phyloP scores from a whole-genome alignment of 2,113 vertebrate species.

The Aegithalos caudatus region DNA sequence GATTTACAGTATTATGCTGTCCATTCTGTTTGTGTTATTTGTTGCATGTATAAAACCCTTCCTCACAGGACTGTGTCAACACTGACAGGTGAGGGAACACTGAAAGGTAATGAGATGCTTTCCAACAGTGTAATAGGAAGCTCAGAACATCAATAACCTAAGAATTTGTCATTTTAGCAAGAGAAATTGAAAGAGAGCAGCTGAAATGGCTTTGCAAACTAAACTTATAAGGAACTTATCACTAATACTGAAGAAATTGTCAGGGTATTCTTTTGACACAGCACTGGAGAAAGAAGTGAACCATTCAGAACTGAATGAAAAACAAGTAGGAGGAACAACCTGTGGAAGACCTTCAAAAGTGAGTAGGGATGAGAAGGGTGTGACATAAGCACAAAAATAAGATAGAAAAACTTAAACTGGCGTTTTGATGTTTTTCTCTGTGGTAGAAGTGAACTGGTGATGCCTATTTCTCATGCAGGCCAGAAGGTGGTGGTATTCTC shows the following conservation, averaged over 20 bases:
- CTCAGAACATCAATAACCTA: background rate
- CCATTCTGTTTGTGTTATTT: background rate
- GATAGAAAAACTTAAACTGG: background rate
- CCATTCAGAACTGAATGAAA: background rate
- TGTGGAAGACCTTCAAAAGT: background rate
- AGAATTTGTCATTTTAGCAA: background rate
- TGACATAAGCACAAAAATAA: background rate
- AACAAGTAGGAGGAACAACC: background rate
- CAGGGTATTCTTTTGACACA: background rate
- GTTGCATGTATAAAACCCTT: background rate
- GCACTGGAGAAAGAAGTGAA: background rate
- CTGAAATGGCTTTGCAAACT: background rate
- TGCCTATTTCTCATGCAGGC: background rate
- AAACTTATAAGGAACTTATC: background rate
- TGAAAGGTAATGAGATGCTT: background rate
- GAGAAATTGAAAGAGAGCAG: background rate
- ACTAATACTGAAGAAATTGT: background rate
- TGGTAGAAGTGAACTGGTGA: background rate
- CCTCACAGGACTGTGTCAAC: background rate
- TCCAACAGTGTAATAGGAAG: background rate
- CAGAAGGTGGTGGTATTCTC: conserved; percentile 36
- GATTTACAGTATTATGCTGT: background rate
- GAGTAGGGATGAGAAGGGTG: background rate
- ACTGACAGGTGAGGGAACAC: background rate
- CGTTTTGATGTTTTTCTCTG: background rate